Evolutionary conservation across 1,140 invertebrate genomes (phyloP), one percentile per base, ranked within the genome.

Genomic region (Anthonomus grandis): DNA sequence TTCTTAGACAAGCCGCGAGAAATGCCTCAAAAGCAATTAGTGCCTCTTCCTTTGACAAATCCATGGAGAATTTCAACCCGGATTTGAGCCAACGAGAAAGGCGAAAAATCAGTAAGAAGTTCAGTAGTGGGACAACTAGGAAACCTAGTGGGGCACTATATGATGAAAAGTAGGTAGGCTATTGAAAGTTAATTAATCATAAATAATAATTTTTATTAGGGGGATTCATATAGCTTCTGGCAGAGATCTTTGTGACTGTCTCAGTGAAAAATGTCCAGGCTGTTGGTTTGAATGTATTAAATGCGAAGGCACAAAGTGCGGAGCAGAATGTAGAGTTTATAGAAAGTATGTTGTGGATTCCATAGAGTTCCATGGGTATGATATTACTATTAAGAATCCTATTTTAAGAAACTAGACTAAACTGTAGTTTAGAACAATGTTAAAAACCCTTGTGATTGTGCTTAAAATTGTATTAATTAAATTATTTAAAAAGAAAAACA

Each of bases 221-320:
- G 72, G 72, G 1, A 46, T 64, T 17, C 70, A 72, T 42, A 57
- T 71, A 12, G 70, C 70, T 34, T 81, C 81, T 19, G 81, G 82
- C 4, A 71, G 76, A 41, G 86, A 92, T 74, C 59, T 91, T 1
- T 93, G 90, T 67, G 90, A 93, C 71, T 93, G 90, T 68, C 71
- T 91, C 17, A 79, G 82, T 48, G 68, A 75, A 37, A 73, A 75
- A 5, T 93, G 90, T 65, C 73, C 80, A 2, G 90, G 90, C 1
- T 93, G 90, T 74, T 88, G 89, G 70, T 88, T 87, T 70, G 84
- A 86, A 1, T 93, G 90, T 69, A 64, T 76, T 1, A 90, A 87
- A 74, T 93, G 90, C 58, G 57, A 52, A 24, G 68, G 66, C 6
- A 38, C 38, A 19, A 74, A 74, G 48, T 74, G 72, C 62, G 69